Evolutionary conservation across 2,888 invertebrate genomes (phyloP), one percentile per base, ranked within the genome.

Genomic region (Drosophila setosimentum): DNA sequence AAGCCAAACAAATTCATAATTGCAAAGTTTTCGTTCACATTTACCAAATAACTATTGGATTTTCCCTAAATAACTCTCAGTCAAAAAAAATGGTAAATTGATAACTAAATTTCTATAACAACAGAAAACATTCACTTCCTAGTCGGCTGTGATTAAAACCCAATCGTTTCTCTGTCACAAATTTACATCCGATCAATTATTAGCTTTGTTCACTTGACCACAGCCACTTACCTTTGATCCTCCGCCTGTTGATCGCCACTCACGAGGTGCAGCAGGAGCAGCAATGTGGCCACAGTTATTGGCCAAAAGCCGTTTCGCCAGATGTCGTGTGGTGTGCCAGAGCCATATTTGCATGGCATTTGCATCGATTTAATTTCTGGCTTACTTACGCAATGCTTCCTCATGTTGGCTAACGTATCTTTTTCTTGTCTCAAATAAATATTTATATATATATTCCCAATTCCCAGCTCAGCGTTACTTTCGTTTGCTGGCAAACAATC

Each of bases 341-440:
- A 53, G 61, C 53, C 57, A 50, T n/a, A 11, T 58, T 67, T 69
- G 54, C 32, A 49, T 67, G 55, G 50, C 59, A 73, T 55, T 74
- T 73, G 60, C 58, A 66, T 40, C 51, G 61, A 58, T 54, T 83
- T 57, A 37, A 63, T 67, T 60, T 58, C 48, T 63, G 68, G 74
- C 62, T 76, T 75, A 87, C 90, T 90, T 89, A 90, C 83, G 77
- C 80, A 89, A 87, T 80, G 82, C 63, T 90, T 87, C 87, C 89
- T 89, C 90, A 87, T 90, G 45, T 69, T 59, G 60, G 21, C 21
- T 58, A 33, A 29, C 35, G 18, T 27, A 16, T n/a, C 27, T 11
- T 42, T 29, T 21, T 30, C 6, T 21, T 37, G 18, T 57, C 48
- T 68, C 27, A 45, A 18, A 16, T 59, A 45, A 45, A 45, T 45